Percentiles rank a stretch among this genome's conserved stretches.
phyloP scores from a whole-genome alignment of 2,113 vertebrate species.

The Corydoras sp. region DNA sequence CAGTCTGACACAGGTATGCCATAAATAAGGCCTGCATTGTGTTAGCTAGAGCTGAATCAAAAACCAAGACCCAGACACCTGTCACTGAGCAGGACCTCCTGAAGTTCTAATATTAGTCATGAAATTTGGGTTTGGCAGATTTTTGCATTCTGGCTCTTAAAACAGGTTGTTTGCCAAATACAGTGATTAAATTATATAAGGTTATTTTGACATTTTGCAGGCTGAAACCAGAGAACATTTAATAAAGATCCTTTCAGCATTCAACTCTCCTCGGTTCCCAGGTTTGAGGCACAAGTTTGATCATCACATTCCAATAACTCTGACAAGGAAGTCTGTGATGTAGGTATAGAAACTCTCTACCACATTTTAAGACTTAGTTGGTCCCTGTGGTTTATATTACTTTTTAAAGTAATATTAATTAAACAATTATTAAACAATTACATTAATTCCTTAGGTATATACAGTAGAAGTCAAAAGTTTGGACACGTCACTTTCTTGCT shows the following conservation, averaged over 20 bases:
- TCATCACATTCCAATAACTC: background rate
- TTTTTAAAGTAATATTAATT: too few species aligned
- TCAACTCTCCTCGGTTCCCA: slow-evolving; percentile 25
- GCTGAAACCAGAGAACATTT: slow-evolving; percentile 26
- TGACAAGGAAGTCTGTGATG: background rate
- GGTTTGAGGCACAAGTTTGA: slow-evolving; percentile 6
- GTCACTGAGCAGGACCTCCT: slow-evolving; percentile 35
- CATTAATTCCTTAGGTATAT: too few species aligned
- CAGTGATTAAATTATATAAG: slow-evolving; percentile 19
- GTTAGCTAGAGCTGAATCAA: slow-evolving; percentile 31
- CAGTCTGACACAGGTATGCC: slow-evolving; percentile 70
- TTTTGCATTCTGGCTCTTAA: slow-evolving; percentile 13
- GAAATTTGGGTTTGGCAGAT: slow-evolving; percentile 31
- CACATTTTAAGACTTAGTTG: too few species aligned
- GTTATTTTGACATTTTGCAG: slow-evolving; percentile 9
- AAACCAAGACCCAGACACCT: slow-evolving; percentile 52
- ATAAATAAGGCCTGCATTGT: slow-evolving; percentile 64
- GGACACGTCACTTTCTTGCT: too few species aligned
- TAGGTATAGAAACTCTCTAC: background rate
- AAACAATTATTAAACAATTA: too few species aligned
- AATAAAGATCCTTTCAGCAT: slow-evolving; percentile 21
- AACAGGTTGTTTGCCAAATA: slow-evolving; percentile 26
- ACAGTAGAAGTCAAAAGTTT: too few species aligned
- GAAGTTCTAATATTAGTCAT: slow-evolving; percentile 1
- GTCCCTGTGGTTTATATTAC: too few species aligned